Evolutionary conservation across 2,888 invertebrate genomes (phyloP).

Genomic region (Galeopsomyia nigrocyanea): DNA sequence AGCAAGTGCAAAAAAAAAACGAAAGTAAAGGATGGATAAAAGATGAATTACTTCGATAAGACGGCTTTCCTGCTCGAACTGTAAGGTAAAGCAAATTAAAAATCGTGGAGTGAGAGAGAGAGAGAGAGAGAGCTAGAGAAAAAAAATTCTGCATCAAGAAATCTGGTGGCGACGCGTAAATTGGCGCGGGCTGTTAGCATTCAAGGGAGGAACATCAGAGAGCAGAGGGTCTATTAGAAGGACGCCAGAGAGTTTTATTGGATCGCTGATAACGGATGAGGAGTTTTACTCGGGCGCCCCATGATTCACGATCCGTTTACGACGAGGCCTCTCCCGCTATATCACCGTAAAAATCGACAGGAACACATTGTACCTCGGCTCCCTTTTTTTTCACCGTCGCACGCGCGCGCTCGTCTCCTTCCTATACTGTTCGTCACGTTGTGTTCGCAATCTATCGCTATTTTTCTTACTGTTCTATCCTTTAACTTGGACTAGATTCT

Average conservation of each 20-base stretch:
- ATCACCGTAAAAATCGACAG: constrained; percentile 39
- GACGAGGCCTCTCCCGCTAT: constrained; percentile 17
- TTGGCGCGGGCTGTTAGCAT: neutral
- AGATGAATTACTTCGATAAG: too few relatives aligned
- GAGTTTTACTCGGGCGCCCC: constrained; percentile 53
- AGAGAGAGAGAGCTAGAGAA: neutral
- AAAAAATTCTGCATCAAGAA: constrained; percentile 8
- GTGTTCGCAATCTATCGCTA: neutral
- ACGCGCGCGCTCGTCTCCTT: neutral
- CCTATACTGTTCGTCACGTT: constrained; percentile 26
- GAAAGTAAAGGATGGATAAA: too few relatives aligned
- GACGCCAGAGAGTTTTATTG: constrained; percentile 56
- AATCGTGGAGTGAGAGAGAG: neutral
- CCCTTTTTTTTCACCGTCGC: neutral
- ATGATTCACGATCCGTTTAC: constrained; percentile 57
- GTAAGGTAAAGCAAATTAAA: too few relatives aligned
- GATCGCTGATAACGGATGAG: constrained; percentile 58
- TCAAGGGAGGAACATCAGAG: constrained; percentile 7
- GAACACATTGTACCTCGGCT: constrained; percentile 41
- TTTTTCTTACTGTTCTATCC: neutral
- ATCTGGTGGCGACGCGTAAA: neutral
- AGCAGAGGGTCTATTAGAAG: constrained; percentile 51
- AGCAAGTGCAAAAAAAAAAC: too few relatives aligned
- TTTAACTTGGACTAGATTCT: neutral
- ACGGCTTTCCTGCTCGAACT: too few relatives aligned